Base-by-base conservation (phyloP, 2,888 invertebrate genomes). In the Nymphalis urticae region DNA sequence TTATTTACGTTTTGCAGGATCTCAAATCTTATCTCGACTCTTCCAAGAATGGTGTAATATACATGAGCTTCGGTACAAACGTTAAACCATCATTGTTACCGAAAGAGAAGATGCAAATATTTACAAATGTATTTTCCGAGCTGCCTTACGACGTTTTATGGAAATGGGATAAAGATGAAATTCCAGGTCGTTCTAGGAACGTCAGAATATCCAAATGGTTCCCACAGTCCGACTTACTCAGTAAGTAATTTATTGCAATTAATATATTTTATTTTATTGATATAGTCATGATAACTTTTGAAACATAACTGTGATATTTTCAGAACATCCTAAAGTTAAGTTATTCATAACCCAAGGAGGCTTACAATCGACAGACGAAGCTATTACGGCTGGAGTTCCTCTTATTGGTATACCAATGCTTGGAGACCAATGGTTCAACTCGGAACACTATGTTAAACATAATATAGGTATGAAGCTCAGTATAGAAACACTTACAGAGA, bases 401-500 rank as follows among this genome's bases (percentile, higher is more conserved):
- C 69, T 89, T 6, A 75, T 89, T 13, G 87, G 82, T n/a, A 66
- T 89, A 48, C 87, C 88, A 0, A 85, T 89, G 77, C 72, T 85
- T 1, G 85, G 74, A 0, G 91, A 92, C 71, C 88, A 90, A 72
- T 84, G 82, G 75, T 80, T 73, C 48, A 89, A 89, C 70, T 82
- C 76, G 0, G 80, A 82, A 32, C 76, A 77, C 67, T 80, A 78
- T 48, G 73, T 71, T 2, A 24, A 66, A 70, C 71, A 80, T 58
- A 77, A 78, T 17, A 81, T 85, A 58, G 88, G 87, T 7, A 10
- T 82, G 1, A 67, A 73, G 66, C 48, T 88, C 0, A 76, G 80
- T 24, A 64, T 79, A 7, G 69, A 75, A n/a, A 72, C 73, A 0
- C 48, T 82, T 1, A 76, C 75, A 8, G 79, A 77, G 64, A 69